Evolutionary conservation across 2,113 vertebrate species (phyloP).

Genomic region (Rafetus swinhoei): DNA sequence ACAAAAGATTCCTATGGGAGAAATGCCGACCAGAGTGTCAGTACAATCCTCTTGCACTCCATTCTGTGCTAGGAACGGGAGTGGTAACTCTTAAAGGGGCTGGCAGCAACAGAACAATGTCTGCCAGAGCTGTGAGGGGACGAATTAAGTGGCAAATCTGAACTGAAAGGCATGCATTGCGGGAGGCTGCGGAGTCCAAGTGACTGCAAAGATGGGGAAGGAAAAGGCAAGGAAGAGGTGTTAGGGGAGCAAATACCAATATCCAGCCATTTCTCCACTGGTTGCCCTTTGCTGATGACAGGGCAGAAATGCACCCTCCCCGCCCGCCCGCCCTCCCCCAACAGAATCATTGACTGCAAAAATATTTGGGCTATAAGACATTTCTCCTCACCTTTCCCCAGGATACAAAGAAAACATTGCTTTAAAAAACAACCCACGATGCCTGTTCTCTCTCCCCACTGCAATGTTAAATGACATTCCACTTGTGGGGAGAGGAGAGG

Average conservation of each 20-base stretch:
- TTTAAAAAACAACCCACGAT: constrained; percentile 44
- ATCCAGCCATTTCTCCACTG: not conserved
- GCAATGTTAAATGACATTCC: not conserved
- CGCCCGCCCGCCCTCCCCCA: too few species aligned
- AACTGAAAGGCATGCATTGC: constrained; percentile 59
- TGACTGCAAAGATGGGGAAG: constrained; percentile 34
- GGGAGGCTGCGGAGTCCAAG: constrained; percentile 33
- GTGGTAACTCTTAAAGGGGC: not conserved
- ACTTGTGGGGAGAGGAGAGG: not conserved
- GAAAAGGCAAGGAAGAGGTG: not conserved
- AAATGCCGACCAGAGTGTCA: not conserved
- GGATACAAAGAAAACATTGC: constrained; percentile 4
- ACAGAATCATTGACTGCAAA: not conserved
- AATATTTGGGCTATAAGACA: constrained; percentile 14
- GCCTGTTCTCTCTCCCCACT: constrained; percentile 29
- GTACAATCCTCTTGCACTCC: not conserved
- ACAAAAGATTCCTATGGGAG: constrained; percentile 1
- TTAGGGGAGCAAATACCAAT: not conserved
- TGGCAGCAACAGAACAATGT: constrained; percentile 32
- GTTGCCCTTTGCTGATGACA: not conserved
- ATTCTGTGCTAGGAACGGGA: not conserved
- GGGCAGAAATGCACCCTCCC: not conserved
- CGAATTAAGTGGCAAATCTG: not conserved
- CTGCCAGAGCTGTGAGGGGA: not conserved
- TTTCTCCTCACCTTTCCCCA: constrained; percentile 32